Base-by-base conservation (phyloP, 1,140 invertebrate genomes). In the Orius insidiosus region DNA sequence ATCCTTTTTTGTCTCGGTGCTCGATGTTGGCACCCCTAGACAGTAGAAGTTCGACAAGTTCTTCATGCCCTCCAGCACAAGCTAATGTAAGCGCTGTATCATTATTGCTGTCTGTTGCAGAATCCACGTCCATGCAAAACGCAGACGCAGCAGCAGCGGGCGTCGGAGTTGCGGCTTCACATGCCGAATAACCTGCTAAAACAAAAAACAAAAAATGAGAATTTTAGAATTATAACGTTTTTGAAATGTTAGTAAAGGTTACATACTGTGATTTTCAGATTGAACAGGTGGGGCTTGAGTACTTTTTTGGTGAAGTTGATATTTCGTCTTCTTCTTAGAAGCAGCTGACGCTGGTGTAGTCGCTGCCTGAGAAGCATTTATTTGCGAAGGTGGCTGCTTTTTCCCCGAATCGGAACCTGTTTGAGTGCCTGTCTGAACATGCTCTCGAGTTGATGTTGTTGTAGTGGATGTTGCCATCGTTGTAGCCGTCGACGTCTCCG, bases 1-100 rank as follows among this genome's bases (percentile, higher is more conserved):
- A 98, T 24, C 94, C 94, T 68, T 98, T 99, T 63, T 98, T 98
- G 60, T 99, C 95, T 4, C 93, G 71, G 66, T 98, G 95, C 66
- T 98, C 80, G 60, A 98, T 95, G 63, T 95, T 81, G 1, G 93
- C 89, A 37, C 85, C 86, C 50, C 90, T 74, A 46, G 74, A 76
- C 1, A 98, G 69, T 13, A 98, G 70, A 54, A 98, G 68, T 60
- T 87, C 83, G 5, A 96, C 92, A 0, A 98, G 70, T 57, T 98
- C 92, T 58, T 90, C 85, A 60, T 98, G 90, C 1, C 94, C 95
- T 46, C 92, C 93, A 49, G 90, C 87, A 68, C 93, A 97, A 9
- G 94, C 95, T 43, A 98, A 68, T 5, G 94, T 98, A 18, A 99
- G 68, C 30, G 95, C 92, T 15, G 95, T 98, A 62, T 98, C 95